Percentiles rank a stretch among this genome's conserved stretches.
Conservation (phyloP, 1,140 invertebrate species). For the Panonychus citri region DNA sequence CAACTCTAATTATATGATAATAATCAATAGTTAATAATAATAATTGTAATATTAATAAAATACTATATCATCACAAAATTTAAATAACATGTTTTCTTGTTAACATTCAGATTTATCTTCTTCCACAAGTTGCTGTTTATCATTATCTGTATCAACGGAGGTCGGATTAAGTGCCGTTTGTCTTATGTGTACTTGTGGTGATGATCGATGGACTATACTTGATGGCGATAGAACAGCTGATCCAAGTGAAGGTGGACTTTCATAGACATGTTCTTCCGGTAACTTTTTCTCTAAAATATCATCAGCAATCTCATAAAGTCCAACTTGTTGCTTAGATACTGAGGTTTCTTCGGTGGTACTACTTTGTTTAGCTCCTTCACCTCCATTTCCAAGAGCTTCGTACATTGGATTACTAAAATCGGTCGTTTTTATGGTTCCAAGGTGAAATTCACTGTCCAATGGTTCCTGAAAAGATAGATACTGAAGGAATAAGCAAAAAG, state of each 20-base stretch:
- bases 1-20: too few species aligned
- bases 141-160: slow-evolving; percentile 61
- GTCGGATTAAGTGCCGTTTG: slow-evolving; percentile 56
- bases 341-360: slow-evolving; percentile 7
- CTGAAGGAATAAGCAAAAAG: background rate
- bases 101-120: slow-evolving; percentile 40
- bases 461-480: slow-evolving; percentile 26
- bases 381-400: slow-evolving; percentile 33
- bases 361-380: slow-evolving; percentile 1
- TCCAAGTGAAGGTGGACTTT: slow-evolving; percentile 25
- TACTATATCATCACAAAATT: background rate
- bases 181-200: slow-evolving; percentile 38
- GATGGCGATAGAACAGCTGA: slow-evolving; percentile 46
- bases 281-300: slow-evolving; percentile 41
- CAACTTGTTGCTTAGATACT: slow-evolving; percentile 4
- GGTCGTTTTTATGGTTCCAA: slow-evolving; percentile 40
- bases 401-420: slow-evolving; percentile 94
- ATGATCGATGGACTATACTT: slow-evolving; percentile 45
- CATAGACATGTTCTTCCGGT: slow-evolving; percentile 14
- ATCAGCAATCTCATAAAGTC: slow-evolving; percentile 36
- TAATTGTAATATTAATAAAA: too few species aligned
- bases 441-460: slow-evolving; percentile 47
- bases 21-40: too few species aligned
- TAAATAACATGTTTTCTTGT: too few species aligned
- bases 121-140: slow-evolving; percentile 65